Conservation (phyloP, 2,113 vertebrate species). For the Rhinoptilus africanus region DNA sequence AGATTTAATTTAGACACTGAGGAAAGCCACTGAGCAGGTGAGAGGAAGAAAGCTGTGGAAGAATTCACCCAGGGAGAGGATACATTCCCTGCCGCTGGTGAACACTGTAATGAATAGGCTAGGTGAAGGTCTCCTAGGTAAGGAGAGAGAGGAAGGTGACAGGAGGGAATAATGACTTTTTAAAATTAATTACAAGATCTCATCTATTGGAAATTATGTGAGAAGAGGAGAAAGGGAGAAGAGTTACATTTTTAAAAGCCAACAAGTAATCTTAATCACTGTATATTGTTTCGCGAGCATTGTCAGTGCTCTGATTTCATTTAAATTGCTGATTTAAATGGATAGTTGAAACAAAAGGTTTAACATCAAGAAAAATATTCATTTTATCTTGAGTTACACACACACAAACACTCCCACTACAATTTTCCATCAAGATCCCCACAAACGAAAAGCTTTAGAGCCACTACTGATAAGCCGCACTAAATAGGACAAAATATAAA, state of each 20-base stretch:
- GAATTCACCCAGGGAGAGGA: neutral
- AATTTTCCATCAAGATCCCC: neutral
- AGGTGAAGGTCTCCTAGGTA: neutral
- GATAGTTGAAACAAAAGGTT: neutral
- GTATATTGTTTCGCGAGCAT: neutral
- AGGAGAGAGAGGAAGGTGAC: neutral
- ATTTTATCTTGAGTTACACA: neutral
- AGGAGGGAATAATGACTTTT: neutral
- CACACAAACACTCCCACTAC: neutral
- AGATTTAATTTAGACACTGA: neutral
- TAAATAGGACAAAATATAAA: neutral
- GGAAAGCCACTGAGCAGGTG: neutral
- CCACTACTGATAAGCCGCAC: neutral
- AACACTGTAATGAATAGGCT: neutral
- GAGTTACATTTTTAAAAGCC: neutral
- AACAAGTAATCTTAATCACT: neutral
- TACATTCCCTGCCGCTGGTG: neutral
- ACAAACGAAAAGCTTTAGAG: neutral
- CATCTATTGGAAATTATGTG: neutral
- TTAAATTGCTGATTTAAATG: neutral
- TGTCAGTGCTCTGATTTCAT: neutral
- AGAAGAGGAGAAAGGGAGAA: neutral
- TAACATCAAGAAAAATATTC: neutral
- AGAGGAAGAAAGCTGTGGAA: neutral
- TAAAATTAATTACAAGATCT: neutral